These are phyloP conservation scores for Triops cancriformis DNA, from an alignment of 1,140 invertebrate genomes.

Conservation along the genomic window DNA sequence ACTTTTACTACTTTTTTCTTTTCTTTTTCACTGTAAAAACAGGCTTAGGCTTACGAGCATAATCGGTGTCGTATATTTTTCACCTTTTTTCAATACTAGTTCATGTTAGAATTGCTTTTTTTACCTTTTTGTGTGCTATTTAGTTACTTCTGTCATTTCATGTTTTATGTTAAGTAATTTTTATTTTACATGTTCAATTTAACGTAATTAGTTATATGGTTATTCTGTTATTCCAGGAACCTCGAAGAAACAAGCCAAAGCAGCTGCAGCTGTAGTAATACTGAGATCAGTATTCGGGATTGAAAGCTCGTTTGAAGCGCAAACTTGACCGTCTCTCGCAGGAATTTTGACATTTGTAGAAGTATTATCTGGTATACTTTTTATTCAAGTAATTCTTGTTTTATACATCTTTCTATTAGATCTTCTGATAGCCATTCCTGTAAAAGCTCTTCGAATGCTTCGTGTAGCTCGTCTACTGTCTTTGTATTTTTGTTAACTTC, in stretches of 20 bases:
- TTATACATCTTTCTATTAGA: not conserved
- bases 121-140: no score
- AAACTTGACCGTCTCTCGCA: no score
- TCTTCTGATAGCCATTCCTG: not conserved
- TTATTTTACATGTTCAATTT: not conserved
- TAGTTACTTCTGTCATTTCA: no score
- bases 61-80: no score
- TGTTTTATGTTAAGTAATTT: not conserved
- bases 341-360: no score
- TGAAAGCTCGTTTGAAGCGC: not conserved
- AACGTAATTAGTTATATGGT: no score
- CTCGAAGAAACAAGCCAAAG: not conserved
- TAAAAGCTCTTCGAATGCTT: not conserved
- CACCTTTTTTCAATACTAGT: no score
- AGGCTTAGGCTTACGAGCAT: no score
- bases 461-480: not conserved
- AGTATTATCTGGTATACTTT: not conserved
- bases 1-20: no score
- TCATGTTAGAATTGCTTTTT: no score
- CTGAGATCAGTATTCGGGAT: not conserved
- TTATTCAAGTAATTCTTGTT: not conserved
- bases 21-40: no score
- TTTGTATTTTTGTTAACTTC: not conserved
- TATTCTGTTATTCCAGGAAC: not conserved
- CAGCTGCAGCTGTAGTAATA: not conserved